Percentiles rank a stretch among this genome's conserved stretches.
phyloP scores from a whole-genome alignment of 2,888 invertebrate species.

The Drosophila pegasa region DNA sequence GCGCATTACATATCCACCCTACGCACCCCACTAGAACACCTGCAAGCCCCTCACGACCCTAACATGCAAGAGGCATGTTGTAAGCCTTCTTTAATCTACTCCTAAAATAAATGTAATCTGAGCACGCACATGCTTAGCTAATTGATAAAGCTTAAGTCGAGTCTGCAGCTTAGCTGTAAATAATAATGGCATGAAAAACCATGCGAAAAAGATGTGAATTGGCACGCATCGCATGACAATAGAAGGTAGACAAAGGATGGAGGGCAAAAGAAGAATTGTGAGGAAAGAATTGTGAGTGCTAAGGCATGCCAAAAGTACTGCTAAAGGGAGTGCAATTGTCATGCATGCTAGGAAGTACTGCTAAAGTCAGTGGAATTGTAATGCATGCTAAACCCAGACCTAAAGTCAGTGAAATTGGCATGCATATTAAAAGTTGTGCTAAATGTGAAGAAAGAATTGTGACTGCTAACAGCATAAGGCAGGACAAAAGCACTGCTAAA shows the following conservation, averaged over 20 bases:
- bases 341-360: too few relatives aligned
- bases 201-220: neutral
- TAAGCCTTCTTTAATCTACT: neutral
- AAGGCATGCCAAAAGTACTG: neutral
- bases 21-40: neutral
- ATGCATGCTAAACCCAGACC: too few relatives aligned
- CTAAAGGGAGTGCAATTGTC: neutral
- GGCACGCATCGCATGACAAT: neutral
- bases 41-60: neutral
- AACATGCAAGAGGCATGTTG: too few relatives aligned
- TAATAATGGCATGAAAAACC: neutral
- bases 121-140: neutral
- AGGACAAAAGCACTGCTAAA: too few relatives aligned
- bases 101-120: neutral
- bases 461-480: too few relatives aligned
- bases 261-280: too few relatives aligned
- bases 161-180: neutral
- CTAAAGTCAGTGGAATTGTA: neutral
- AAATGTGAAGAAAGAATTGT: too few relatives aligned
- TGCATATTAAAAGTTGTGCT: too few relatives aligned
- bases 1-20: too few relatives aligned
- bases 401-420: neutral
- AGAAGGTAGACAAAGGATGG: neutral
- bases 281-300: too few relatives aligned
- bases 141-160: neutral